These are phyloP conservation scores for Chondrosia reniformis DNA, from an alignment of 37 sponge, comb jelly and placozoan species.

Conservation along the genomic window DNA sequence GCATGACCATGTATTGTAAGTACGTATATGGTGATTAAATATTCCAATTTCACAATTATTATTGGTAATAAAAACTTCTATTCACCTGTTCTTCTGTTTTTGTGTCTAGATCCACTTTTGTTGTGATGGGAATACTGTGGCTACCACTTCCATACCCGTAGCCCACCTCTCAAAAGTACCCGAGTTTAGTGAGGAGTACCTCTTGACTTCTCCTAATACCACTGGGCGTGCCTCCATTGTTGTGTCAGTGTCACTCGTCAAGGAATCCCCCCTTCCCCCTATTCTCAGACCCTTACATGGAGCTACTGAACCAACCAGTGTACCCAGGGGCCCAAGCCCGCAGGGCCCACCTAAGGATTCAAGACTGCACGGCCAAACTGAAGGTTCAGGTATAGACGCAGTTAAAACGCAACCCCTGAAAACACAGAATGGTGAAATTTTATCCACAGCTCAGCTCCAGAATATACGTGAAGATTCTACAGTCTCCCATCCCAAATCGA, in stretches of 20 bases:
- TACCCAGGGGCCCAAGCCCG: background rate
- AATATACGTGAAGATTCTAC: no score
- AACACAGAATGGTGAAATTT: no score
- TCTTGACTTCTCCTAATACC: background rate
- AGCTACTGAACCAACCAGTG: background rate
- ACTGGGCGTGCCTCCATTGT: background rate
- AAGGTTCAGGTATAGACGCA: no score
- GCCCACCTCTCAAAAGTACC: background rate
- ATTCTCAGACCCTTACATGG: background rate
- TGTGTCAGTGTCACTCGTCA: background rate
- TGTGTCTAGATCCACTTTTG: conserved; percentile 21
- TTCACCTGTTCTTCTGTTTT: no score
- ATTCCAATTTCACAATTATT: background rate
- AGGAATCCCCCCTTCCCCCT: background rate
- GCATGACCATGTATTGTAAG: no score
- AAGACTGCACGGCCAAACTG: no score
- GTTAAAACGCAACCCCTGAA: no score
- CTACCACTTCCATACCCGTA: background rate
- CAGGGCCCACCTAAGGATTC: no score
- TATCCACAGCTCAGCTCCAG: no score
- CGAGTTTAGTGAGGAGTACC: conserved; percentile 4
- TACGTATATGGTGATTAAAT: no score
- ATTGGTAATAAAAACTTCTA: background rate
- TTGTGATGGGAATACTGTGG: conserved; percentile 10
- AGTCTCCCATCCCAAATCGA: background rate